Conservation (phyloP, 2,888 invertebrate species). For the Drosophila anceps region DNA sequence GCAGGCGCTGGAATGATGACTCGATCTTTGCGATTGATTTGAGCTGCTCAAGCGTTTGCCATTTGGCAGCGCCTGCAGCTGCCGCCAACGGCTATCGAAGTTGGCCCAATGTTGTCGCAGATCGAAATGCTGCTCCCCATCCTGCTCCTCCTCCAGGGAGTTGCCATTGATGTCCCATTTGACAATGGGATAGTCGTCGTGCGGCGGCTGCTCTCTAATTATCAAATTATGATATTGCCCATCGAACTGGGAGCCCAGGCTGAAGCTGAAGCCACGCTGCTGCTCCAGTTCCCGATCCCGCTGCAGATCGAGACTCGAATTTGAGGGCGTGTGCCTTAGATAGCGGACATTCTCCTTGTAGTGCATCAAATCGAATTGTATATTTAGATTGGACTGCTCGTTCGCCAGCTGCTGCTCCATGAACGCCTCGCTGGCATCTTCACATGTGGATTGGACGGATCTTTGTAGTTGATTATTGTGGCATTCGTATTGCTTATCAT, state of each 20-base stretch:
- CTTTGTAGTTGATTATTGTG: constrained; percentile 23
- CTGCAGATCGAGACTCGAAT: constrained; percentile 76
- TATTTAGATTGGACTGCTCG: constrained; percentile 41
- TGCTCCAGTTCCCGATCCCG: constrained; percentile 23
- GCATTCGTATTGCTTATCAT: constrained; percentile 46
- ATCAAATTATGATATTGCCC: constrained; percentile 82
- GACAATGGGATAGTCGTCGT: constrained; percentile 76
- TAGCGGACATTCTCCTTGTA: constrained; percentile 83
- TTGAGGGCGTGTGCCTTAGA: constrained; percentile 84
- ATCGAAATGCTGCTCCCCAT: constrained; percentile 79
- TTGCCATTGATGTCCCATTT: constrained; percentile 84
- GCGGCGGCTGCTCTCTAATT: constrained; percentile 77
- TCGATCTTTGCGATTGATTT: constrained; percentile 73
- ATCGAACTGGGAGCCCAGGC: constrained; percentile 77
- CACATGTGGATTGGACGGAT: constrained; percentile 53
- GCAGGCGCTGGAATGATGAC: constrained; percentile 84
- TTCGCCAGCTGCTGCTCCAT: constrained; percentile 29
- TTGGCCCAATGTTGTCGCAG: constrained; percentile 71
- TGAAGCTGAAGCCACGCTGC: constrained; percentile 73
- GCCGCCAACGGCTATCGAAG: constrained; percentile 77
- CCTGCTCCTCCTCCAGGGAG: constrained; percentile 80
- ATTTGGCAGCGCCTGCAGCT: constrained; percentile 39
- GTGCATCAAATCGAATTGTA: constrained; percentile 83
- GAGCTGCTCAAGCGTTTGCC: constrained; percentile 61
- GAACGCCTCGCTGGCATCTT: constrained; percentile 47